phyloP scores from a whole-genome alignment of 2,888 invertebrate genomes.

The Andrena trimmerana region DNA sequence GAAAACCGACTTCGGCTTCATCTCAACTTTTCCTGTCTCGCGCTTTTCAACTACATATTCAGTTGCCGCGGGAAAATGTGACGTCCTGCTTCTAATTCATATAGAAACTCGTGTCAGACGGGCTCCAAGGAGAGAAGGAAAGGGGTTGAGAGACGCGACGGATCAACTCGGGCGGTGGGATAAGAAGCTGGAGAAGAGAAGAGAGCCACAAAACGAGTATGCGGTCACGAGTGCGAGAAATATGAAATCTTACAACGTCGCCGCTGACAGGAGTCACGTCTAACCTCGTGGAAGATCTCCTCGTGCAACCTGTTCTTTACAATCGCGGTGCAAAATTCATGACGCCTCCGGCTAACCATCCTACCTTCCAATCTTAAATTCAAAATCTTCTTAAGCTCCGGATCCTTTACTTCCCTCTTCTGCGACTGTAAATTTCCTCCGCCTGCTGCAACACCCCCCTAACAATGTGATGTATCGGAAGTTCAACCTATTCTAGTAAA shows the following conservation, averaged over 20 bases:
- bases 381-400: background rate
- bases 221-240: slow-evolving; percentile 55
- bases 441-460: too few relatives aligned
- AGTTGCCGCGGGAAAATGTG: too few relatives aligned
- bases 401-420: too few relatives aligned
- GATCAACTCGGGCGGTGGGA: slow-evolving; percentile 18
- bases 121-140: background rate
- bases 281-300: slow-evolving; percentile 35
- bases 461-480: too few relatives aligned
- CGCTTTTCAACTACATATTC: too few relatives aligned
- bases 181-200: slow-evolving; percentile 24
- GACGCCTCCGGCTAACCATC: slow-evolving; percentile 35
- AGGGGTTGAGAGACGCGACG: slow-evolving; percentile 24
- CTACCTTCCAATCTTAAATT: slow-evolving; percentile 14
- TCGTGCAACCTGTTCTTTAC: slow-evolving; percentile 45
- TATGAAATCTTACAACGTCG: slow-evolving; percentile 58
- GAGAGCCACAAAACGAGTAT: slow-evolving; percentile 26
- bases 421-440: too few relatives aligned
- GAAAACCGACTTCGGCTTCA: too few relatives aligned
- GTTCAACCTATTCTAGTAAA: too few relatives aligned
- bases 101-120: background rate
- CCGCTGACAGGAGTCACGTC: slow-evolving; percentile 45
- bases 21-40: too few relatives aligned
- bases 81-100: too few relatives aligned
- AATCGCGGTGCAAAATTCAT: slow-evolving; percentile 48